These are phyloP conservation scores for Dreissena rostriformis DNA, from an alignment of 1,140 invertebrate species.

Conservation along the genomic window DNA sequence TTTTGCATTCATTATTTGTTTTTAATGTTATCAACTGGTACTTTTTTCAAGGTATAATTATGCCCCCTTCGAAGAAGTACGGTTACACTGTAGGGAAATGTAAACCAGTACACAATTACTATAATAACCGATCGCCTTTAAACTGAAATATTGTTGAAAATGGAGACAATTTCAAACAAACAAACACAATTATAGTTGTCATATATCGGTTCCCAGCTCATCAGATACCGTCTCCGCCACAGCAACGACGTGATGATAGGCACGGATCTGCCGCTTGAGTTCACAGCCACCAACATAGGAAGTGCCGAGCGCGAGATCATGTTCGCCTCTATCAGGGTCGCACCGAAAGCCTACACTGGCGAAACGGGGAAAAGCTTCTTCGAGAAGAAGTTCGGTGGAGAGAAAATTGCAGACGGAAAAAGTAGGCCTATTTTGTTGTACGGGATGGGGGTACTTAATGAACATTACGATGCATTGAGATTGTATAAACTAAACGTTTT, in stretches of 20 bases:
- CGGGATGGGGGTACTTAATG: background rate
- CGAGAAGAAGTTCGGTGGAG: background rate
- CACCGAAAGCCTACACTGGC: slow-evolving; percentile 2
- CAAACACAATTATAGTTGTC: background rate
- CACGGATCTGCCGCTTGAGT: background rate
- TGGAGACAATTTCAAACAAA: background rate
- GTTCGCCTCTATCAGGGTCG: background rate
- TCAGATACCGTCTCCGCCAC: background rate
- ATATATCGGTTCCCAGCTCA: background rate
- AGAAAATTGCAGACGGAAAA: background rate
- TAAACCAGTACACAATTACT: too few relatives aligned
- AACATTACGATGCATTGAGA: background rate
- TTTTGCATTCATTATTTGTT: background rate
- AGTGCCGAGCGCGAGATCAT: background rate
- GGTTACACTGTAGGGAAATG: too few relatives aligned
- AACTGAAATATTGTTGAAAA: background rate
- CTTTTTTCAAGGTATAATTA: background rate
- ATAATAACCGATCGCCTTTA: too few relatives aligned
- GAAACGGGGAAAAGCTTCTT: background rate
- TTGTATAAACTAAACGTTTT: background rate
- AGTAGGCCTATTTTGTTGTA: background rate
- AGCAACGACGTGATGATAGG: background rate
- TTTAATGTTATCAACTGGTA: background rate
- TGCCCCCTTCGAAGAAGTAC: too few relatives aligned
- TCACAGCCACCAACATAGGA: background rate